Evolutionary conservation across 2,797 vertebrate species (phyloP).

Genomic region (Threskiornis aethiopicus): DNA sequence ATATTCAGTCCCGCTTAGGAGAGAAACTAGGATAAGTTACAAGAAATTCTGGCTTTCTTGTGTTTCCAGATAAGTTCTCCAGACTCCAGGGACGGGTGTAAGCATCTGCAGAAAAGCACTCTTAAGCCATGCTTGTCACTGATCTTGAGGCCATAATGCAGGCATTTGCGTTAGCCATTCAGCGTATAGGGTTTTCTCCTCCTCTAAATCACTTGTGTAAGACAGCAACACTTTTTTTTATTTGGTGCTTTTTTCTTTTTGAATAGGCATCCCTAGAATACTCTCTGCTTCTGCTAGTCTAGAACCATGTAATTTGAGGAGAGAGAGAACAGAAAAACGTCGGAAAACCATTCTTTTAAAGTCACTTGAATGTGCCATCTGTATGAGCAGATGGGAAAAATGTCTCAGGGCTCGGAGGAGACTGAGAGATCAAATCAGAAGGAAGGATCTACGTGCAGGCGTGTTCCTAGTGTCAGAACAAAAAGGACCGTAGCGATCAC

Average conservation of each 20-base stretch:
- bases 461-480: not conserved
- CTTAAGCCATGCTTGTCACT: not conserved
- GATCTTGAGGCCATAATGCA: not conserved
- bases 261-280: not conserved
- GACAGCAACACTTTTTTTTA: not conserved
- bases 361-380: slow-evolving; percentile 50
- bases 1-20: not conserved
- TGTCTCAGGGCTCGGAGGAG: slow-evolving; percentile 32
- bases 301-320: not conserved
- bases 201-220: not conserved
- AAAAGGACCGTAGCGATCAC: not conserved
- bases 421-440: not conserved
- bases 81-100: not conserved
- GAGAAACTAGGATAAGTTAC: not conserved
- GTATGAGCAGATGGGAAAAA: slow-evolving; percentile 66
- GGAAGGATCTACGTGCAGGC: not conserved
- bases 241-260: not conserved
- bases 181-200: not conserved
- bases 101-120: not conserved
- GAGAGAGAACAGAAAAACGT: not conserved
- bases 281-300: not conserved
- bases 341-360: slow-evolving; percentile 39
- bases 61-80: not conserved
- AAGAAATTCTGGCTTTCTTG: not conserved
- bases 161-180: not conserved